Evolutionary conservation across 2,113 vertebrate genomes (phyloP).

Genomic region (Gallinago undulata): DNA sequence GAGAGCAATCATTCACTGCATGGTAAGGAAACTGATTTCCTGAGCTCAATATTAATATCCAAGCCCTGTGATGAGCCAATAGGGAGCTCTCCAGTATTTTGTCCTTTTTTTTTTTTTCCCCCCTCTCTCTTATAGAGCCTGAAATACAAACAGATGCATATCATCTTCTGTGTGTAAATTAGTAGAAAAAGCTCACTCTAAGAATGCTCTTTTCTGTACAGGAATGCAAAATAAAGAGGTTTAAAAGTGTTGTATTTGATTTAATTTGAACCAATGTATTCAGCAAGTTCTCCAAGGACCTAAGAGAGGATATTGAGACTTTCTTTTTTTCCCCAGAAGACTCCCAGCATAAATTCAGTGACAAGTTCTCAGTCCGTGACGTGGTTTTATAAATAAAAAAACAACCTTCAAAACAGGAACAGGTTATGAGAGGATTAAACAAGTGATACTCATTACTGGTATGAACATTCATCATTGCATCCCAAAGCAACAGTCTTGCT

Average conservation of each 20-base stretch:
- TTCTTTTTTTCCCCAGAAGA: neutral
- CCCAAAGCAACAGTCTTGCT: neutral
- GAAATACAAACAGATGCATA: neutral
- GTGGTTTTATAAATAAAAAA: neutral
- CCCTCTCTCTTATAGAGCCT: neutral
- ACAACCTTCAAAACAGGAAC: neutral
- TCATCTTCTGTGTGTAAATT: neutral
- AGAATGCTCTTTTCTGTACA: neutral
- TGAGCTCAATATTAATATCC: neutral
- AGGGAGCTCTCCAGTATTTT: neutral
- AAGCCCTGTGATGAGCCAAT: neutral
- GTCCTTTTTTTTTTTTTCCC: fast-evolving
- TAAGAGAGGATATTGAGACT: neutral
- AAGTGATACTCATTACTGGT: neutral
- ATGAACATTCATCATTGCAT: neutral
- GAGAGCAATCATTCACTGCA: neutral
- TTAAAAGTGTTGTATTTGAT: neutral
- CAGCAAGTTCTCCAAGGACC: neutral
- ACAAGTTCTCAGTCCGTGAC: neutral
- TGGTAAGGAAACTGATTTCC: neutral
- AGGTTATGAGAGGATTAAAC: neutral
- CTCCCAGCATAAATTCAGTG: neutral
- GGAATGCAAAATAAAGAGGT: neutral
- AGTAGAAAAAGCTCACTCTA: neutral
- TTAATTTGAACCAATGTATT: neutral